phyloP scores from a whole-genome alignment of 2,113 vertebrate species.

The human region DNA sequence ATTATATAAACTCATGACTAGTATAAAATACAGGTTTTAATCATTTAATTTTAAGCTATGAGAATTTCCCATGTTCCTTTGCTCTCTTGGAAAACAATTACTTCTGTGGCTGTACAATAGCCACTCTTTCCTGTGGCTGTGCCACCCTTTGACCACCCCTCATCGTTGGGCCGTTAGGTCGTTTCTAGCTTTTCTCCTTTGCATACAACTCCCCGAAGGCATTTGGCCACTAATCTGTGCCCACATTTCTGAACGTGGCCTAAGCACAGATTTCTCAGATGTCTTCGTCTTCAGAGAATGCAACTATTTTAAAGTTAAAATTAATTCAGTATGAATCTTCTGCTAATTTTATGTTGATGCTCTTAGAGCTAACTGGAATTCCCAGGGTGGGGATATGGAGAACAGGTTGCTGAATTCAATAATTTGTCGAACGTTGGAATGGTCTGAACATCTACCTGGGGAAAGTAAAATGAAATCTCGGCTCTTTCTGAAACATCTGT shows the following conservation, averaged over 20 bases:
- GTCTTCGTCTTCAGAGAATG: not conserved
- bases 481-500: not conserved
- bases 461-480: not conserved
- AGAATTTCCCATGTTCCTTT: slow-evolving; percentile 28
- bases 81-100: slow-evolving; percentile 21
- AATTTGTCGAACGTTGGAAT: fast-evolving
- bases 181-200: not conserved
- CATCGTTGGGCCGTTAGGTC: not conserved
- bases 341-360: not conserved
- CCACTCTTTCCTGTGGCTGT: not conserved
- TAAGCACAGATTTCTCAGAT: not conserved
- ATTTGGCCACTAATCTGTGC: not conserved
- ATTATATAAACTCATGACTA: not conserved
- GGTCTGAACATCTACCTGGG: not conserved
- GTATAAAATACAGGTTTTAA: slow-evolving; percentile 18
- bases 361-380: not conserved
- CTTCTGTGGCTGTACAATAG: not conserved
- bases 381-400: not conserved
- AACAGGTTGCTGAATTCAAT: not conserved
- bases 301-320: not conserved
- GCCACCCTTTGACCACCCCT: not conserved
- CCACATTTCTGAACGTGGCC: not conserved
- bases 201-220: fast-evolving
- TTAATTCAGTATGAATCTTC: not conserved
- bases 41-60: not conserved